Conservation (phyloP, 2,113 vertebrate species). For the Notothenia rossii region DNA sequence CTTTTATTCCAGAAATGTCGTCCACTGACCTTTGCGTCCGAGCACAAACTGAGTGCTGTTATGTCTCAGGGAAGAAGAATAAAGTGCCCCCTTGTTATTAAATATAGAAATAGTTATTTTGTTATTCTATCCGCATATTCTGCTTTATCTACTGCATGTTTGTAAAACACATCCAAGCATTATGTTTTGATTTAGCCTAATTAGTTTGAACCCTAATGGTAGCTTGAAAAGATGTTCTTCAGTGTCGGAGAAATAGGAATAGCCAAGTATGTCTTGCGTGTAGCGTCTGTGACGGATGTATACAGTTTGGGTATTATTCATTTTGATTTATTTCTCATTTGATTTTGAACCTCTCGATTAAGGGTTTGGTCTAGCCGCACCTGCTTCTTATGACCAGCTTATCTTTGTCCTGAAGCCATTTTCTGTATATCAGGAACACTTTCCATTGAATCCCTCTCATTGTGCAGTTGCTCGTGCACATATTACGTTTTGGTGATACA, state of each 20-base stretch:
- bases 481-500: too few species aligned
- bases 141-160: not conserved
- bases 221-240: constrained; percentile 68
- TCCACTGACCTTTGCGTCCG: constrained; percentile 32
- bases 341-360: not conserved
- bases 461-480: too few species aligned
- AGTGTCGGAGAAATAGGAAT: constrained; percentile 70
- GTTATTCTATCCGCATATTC: constrained; percentile 2
- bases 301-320: constrained; percentile 68
- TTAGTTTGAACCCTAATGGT: constrained; percentile 34
- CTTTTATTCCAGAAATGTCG: constrained; percentile 37
- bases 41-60: constrained; percentile 29
- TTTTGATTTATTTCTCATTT: constrained; percentile 48
- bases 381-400: not conserved
- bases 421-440: too few species aligned
- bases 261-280: constrained; percentile 74
- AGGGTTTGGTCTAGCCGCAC: not conserved
- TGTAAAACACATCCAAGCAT: not conserved
- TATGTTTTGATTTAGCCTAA: not conserved
- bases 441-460: not conserved
- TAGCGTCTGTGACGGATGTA: constrained; percentile 76
- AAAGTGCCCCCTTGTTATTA: constrained; percentile 36
- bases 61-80: constrained; percentile 1
- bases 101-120: constrained; percentile 18
- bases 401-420: too few species aligned